Base-by-base conservation (phyloP, 2,888 invertebrate species). In the Anthrax anthrax region DNA sequence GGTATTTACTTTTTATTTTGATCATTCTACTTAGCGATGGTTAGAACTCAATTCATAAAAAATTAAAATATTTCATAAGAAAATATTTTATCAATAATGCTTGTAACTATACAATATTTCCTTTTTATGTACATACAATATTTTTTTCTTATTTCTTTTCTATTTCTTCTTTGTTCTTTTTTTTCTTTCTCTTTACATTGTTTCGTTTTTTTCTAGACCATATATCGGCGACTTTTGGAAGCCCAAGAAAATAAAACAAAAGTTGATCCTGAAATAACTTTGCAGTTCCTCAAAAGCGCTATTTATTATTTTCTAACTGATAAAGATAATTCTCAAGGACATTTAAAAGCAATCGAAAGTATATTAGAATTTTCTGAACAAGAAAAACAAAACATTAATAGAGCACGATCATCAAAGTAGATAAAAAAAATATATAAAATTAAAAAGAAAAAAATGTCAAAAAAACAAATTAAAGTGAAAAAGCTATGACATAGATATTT, bases 261-360 rank as follows among this genome's bases (percentile, higher is more conserved):
- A 55, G 79, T 86, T 47, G 90, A 91, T 70, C 88, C 91, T n/a
- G 88, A 89, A 69, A 83, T 91, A 54, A 90, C 89, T 18, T 72
- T 92, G 60, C 88, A 89, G 67, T 92, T 92, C 71, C 76, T 92
- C 52, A 91, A 90, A 70, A 91, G 91, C 51, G 91, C 92, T 45
- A 79, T 92, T 59, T 92, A 89, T 66, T 91, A 92, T 65, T 92
- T 90, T 68, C 73, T 92, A 48, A 86, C 90, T 3, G 90, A 91
- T 63, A 83, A 81, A 56, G 89, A 91, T 63, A 89, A 90, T 61
- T 83, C 84, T 46, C 84, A 84, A 57, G 87, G 89, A 16, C 92
- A 92, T 64, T 73, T 92, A 49, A 80, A 80, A 59, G 92, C 90
- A 44, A 91, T 92, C 54, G 87, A 91, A 67, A 91, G 89, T 65